phyloP scores from a whole-genome alignment of 2,888 invertebrate species.

The Cosmorhoe ocellata region DNA sequence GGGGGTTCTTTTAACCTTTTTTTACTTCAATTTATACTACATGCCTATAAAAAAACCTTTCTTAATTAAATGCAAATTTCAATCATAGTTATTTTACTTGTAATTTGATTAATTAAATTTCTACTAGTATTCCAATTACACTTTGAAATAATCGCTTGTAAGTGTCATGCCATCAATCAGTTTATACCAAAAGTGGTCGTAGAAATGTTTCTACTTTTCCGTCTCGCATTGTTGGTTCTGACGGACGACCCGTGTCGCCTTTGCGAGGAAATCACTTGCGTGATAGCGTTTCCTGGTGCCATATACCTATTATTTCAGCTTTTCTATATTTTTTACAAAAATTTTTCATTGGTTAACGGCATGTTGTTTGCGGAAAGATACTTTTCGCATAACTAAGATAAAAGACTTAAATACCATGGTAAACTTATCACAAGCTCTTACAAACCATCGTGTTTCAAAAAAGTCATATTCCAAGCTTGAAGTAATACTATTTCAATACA shows the following conservation, averaged over 20 bases:
- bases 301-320: slow-evolving; percentile 10
- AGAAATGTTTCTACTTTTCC: slow-evolving; percentile 37
- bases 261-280: slow-evolving; percentile 24
- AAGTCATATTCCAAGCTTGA: too few relatives aligned
- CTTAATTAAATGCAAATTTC: too few relatives aligned
- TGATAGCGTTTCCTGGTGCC: slow-evolving; percentile 18
- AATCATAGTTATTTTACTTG: slow-evolving; percentile 1
- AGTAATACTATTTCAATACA: too few relatives aligned
- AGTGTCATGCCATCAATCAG: slow-evolving; percentile 16
- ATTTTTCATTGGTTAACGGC: slow-evolving; percentile 6
- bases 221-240: slow-evolving; percentile 35
- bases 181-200: slow-evolving; percentile 20
- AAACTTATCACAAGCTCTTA: too few relatives aligned
- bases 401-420: too few relatives aligned
- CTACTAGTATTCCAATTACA: not conserved
- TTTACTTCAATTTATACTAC: too few relatives aligned
- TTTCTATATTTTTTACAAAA: slow-evolving; percentile 21
- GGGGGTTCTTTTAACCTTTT: too few relatives aligned
- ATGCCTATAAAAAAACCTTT: too few relatives aligned
- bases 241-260: slow-evolving; percentile 22
- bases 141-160: not conserved
- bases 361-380: slow-evolving; percentile 3
- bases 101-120: slow-evolving; percentile 2
- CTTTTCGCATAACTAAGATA: too few relatives aligned
- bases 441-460: too few relatives aligned